A percentile compares a stretch with the other conserved stretches of the same genome.
These are phyloP conservation scores for Mustelus asterias DNA, from an alignment of 2,113 vertebrate genomes.

Conservation along the genomic window DNA sequence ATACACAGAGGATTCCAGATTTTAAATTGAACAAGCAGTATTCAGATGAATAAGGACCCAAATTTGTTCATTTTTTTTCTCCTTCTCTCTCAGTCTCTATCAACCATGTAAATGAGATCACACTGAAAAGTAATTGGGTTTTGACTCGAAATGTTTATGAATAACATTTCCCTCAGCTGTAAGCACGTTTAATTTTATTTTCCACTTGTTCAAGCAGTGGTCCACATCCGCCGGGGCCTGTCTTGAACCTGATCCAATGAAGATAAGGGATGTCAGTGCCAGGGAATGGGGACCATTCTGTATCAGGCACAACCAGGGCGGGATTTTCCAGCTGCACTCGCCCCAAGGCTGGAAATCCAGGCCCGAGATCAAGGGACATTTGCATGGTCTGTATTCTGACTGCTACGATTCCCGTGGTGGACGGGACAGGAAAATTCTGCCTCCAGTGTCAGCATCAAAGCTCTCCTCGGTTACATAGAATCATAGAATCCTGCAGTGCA, in stretches of 20 bases:
- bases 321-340: no score
- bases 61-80: neutral
- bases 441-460: neutral
- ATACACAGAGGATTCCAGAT: neutral
- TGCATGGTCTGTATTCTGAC: no score
- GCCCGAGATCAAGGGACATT: no score
- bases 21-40: neutral
- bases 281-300: neutral
- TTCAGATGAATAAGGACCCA: neutral
- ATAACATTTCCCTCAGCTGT: neutral
- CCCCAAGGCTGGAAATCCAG: no score
- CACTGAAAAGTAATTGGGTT: neutral
- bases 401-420: no score
- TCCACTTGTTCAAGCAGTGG: neutral
- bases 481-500: no score
- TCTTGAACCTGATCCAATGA: neutral
- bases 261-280: neutral
- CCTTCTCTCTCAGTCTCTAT: neutral
- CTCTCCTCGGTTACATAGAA: neutral
- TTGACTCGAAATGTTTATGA: neutral
- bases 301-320: neutral
- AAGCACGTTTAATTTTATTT: neutral
- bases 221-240: neutral
- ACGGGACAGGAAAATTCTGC: no score
- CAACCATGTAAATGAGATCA: conserved; percentile 14